phyloP scores from a whole-genome alignment of 2,113 vertebrate species.

The Dicentrarchus labrax region DNA sequence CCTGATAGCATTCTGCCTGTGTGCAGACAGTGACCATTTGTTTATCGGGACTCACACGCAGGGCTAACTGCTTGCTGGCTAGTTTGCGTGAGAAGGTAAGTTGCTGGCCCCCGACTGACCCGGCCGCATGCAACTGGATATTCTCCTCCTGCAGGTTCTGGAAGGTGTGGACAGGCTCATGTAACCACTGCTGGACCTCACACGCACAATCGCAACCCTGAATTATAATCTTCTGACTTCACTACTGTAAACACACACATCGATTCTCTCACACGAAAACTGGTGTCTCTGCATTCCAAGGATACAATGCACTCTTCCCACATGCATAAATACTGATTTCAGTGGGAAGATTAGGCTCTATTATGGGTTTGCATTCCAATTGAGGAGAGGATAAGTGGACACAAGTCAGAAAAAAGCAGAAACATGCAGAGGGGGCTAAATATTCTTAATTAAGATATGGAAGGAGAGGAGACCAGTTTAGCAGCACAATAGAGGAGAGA shows the following conservation, averaged over 20 bases:
- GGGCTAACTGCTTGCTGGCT: conserved; percentile 32
- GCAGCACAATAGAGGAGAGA: conserved; percentile 24
- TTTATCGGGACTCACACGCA: conserved; percentile 77
- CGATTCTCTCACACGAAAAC: conserved; percentile 39
- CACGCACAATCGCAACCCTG: conserved; percentile 38
- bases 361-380: not conserved
- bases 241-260: conserved; percentile 51
- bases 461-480: conserved; percentile 4
- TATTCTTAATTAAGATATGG: conserved; percentile 3
- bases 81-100: conserved; percentile 74
- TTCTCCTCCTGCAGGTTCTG: conserved; percentile 46
- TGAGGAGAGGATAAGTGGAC: not conserved
- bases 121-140: conserved; percentile 67
- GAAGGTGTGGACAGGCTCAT: conserved; percentile 68
- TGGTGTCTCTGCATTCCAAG: conserved; percentile 58
- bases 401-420: not conserved
- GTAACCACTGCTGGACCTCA: conserved; percentile 64
- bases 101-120: conserved; percentile 57
- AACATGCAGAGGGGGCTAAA: not conserved
- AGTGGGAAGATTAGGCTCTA: conserved; percentile 5
- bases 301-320: conserved; percentile 24
- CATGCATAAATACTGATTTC: conserved; percentile 14
- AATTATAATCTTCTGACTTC: conserved; percentile 40
- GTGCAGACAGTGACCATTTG: conserved; percentile 72
- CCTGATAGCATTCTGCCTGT: conserved; percentile 69